These are phyloP conservation scores for Accipiter cooperii DNA, from an alignment of 2,113 vertebrate species.

Conservation along the genomic window DNA sequence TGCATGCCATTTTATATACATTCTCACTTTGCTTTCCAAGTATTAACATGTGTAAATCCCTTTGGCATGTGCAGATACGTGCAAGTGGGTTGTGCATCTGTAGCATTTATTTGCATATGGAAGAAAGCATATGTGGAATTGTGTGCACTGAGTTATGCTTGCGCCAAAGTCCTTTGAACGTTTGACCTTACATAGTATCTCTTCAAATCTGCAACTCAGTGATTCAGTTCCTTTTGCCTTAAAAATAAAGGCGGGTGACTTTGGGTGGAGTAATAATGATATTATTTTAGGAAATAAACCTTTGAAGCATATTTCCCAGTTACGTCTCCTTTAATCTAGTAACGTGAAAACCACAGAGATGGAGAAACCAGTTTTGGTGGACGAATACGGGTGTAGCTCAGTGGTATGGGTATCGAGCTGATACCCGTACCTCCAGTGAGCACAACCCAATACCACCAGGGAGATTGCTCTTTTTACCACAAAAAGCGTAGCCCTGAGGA, in stretches of 20 bases:
- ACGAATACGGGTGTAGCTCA: background rate
- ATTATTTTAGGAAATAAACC: background rate
- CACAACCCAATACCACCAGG: background rate
- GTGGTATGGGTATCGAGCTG: background rate
- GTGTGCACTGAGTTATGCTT: background rate
- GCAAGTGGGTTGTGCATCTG: constrained; percentile 2
- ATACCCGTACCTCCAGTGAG: background rate
- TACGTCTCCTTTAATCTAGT: background rate
- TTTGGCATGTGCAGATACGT: constrained; percentile 39
- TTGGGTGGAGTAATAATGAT: background rate
- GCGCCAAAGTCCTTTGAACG: background rate
- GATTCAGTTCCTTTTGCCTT: background rate
- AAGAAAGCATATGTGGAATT: constrained; percentile 2
- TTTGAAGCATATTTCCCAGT: background rate
- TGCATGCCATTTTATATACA: constrained; percentile 47
- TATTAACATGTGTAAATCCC: constrained; percentile 52
- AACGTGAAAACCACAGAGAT: background rate
- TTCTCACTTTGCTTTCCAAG: constrained; percentile 58
- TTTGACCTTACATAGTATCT: background rate
- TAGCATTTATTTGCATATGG: constrained; percentile 22
- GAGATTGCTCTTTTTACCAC: background rate
- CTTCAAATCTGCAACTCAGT: background rate
- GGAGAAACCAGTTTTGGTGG: background rate
- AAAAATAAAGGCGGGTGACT: background rate
- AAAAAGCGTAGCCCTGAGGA: background rate